Evolutionary conservation across 1,140 invertebrate genomes (phyloP).

Genomic region (Drosophila subobscura): DNA sequence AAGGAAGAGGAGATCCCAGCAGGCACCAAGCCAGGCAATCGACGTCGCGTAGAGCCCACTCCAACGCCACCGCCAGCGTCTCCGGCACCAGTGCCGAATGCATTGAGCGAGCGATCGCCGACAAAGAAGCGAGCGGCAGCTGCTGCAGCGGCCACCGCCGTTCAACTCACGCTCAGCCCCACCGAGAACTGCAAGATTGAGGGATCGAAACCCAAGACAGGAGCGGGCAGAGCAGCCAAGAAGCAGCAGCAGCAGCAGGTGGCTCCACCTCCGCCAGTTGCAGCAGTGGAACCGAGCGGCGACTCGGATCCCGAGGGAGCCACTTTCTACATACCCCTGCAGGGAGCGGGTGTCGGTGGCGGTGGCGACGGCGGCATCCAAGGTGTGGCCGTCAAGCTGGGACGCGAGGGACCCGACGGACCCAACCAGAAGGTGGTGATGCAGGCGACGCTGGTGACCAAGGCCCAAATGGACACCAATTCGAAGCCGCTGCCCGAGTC

Average conservation of each 20-base stretch:
- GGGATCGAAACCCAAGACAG: constrained; percentile 48
- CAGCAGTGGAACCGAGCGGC: constrained; percentile 26
- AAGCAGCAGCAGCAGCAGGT: constrained; percentile 53
- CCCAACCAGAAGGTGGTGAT: constrained; percentile 87
- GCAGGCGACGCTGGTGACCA: constrained; percentile 88
- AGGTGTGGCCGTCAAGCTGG: constrained; percentile 88
- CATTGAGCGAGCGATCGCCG: constrained; percentile 77
- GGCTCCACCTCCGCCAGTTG: constrained; percentile 10
- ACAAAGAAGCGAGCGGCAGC: constrained; percentile 70
- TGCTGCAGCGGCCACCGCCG: constrained; percentile 68
- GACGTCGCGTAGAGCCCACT: constrained; percentile 28
- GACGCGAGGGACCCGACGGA: constrained; percentile 86
- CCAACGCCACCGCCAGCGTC: constrained; percentile 64
- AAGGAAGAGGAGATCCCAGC: constrained; percentile 52
- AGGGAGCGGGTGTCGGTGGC: constrained; percentile 84
- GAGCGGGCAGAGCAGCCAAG: constrained; percentile 40
- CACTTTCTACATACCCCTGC: constrained; percentile 89
- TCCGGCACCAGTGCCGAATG: constrained; percentile 80
- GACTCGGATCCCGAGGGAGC: constrained; percentile 84
- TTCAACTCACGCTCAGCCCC: constrained; percentile 76
- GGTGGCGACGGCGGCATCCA: constrained; percentile 85
- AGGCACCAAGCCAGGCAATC: constrained; percentile 35
- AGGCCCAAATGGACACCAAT: constrained; percentile 85
- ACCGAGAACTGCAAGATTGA: constrained; percentile 74
- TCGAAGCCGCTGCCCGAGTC: constrained; percentile 80